Evolutionary conservation across 2,797 vertebrate genomes (phyloP), one percentile per base, ranked within the genome.

Genomic region (Nannoperca obscura): DNA sequence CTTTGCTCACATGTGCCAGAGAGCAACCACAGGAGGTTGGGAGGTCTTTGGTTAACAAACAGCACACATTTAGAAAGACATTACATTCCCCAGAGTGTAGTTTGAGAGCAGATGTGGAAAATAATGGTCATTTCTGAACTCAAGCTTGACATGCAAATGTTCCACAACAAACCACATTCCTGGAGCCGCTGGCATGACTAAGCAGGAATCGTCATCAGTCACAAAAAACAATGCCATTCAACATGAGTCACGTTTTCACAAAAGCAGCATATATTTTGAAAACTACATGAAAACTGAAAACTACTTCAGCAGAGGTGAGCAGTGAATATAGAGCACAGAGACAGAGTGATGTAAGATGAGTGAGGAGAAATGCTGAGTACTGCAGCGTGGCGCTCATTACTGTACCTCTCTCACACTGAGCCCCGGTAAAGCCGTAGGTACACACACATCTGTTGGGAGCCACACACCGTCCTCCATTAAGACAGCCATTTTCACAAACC

Each of bases 391-490:
- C 12, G n/a, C 15, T 71, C 30, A 0, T 94, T 96, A 99, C 49
- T 13, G 11, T 52, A 52, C 98, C 98, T 98, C 98, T 95, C 94
- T 99, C 98, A 74, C 98, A 99, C 95, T 99, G 98, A 38, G 98
- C 96, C 75, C 98, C 98, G 2, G 98, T 99, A 80, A 99, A 99
- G 90, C 98, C 98, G 0, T 99, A 99, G 0, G 97, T 98, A 83
- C 98, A 99, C 1, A 98, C 97, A 54, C 98, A 99, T 88, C 97
- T 95, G 89, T 99, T 99, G 0, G 98, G 97, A 64, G 97, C 97
- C n/a, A 99, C 98, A 0, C 98, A 99, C 30, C 98, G 94, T 79
- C 98, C 98, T 87, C 97, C 97, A 0, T 99, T 99, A 0, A 96
- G 95, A 87, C 98, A 99, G 69, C 97, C 98, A 47, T 96, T 97